A percentile compares a stretch with the other conserved stretches of the same genome.
phyloP scores from a whole-genome alignment of 2,888 invertebrate species.

The Cenopis cana region DNA sequence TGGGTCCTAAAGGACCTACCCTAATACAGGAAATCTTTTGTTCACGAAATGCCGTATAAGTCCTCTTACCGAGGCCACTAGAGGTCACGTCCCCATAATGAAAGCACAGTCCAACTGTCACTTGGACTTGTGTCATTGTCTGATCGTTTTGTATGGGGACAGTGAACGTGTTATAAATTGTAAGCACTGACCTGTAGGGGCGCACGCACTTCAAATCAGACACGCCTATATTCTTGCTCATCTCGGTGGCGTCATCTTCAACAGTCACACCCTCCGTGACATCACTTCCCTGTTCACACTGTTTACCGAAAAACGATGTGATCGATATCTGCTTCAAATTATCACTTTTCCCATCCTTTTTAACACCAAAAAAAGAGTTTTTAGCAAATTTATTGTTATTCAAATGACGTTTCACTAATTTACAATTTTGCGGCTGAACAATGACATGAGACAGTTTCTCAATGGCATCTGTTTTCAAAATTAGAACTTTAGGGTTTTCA shows the following conservation, averaged over 20 bases:
- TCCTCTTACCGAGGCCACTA: no score
- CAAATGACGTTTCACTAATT: conserved; percentile 71
- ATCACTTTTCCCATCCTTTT: conserved; percentile 61
- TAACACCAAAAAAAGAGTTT: conserved; percentile 47
- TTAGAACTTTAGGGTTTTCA: conserved; percentile 76
- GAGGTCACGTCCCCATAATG: no score
- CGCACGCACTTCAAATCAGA: conserved; percentile 58
- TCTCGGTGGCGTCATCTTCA: conserved; percentile 64
- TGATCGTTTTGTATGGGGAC: no score
- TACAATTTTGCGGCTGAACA: conserved; percentile 81
- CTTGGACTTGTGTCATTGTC: no score
- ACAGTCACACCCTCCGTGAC: conserved; percentile 49
- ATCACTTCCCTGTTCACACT: conserved; percentile 53
- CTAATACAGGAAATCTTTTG: no score
- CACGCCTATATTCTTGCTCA: conserved; percentile 72
- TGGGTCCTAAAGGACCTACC: no score
- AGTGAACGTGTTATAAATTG: no score
- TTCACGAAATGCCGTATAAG: no score
- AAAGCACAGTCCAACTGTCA: no score
- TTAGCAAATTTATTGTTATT: conserved; percentile 62
- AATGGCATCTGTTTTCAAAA: conserved; percentile 79
- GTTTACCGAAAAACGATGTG: conserved; percentile 62
- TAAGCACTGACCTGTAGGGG: background rate
- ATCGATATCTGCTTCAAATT: conserved; percentile 68
- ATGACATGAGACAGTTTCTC: conserved; percentile 78